phyloP scores from a whole-genome alignment of 2,797 vertebrate species.

The Karalla daura region DNA sequence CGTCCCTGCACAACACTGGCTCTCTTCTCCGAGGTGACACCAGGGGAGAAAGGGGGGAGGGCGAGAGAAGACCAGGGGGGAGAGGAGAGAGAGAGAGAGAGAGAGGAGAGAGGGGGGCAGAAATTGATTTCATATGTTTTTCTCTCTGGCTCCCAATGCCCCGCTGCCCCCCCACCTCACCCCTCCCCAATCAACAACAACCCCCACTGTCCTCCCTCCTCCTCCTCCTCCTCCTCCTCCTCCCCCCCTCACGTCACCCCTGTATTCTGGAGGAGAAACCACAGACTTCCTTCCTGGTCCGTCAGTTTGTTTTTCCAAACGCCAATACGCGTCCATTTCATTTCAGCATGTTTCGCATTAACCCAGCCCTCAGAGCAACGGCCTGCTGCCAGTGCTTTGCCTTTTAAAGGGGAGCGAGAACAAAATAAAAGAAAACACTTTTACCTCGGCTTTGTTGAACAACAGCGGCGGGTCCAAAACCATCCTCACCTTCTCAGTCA shows the following conservation, averaged over 20 bases:
- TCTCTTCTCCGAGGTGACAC: constrained; percentile 82
- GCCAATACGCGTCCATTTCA: constrained; percentile 66
- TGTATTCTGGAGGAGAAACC: constrained; percentile 72
- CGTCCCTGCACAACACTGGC: constrained; percentile 77
- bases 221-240: constrained; percentile 6
- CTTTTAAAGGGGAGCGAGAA: neutral
- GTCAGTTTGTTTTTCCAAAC: constrained; percentile 78
- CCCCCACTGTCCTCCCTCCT: constrained; percentile 28
- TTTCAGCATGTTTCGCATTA: constrained; percentile 69
- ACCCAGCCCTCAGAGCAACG: constrained; percentile 27
- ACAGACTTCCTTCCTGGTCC: constrained; percentile 78
- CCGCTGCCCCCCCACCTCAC: constrained; percentile 9
- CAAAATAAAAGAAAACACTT: too few species aligned
- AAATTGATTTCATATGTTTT: constrained; percentile 86
- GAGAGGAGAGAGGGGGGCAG: constrained; percentile 48
- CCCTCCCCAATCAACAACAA: constrained; percentile 57
- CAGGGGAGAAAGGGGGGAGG: constrained; percentile 52
- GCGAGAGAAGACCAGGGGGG: constrained; percentile 41
- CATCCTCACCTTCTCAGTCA: too few species aligned
- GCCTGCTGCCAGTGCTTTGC: constrained; percentile 26
- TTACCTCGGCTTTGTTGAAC: too few species aligned
- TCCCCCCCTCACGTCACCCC: constrained; percentile 56
- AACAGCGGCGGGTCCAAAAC: too few species aligned
- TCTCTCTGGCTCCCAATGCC: constrained; percentile 55
- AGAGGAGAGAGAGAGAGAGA: constrained; percentile 31